phyloP scores from a whole-genome alignment of 2,797 vertebrate genomes.

The Bradypodion ventrale region DNA sequence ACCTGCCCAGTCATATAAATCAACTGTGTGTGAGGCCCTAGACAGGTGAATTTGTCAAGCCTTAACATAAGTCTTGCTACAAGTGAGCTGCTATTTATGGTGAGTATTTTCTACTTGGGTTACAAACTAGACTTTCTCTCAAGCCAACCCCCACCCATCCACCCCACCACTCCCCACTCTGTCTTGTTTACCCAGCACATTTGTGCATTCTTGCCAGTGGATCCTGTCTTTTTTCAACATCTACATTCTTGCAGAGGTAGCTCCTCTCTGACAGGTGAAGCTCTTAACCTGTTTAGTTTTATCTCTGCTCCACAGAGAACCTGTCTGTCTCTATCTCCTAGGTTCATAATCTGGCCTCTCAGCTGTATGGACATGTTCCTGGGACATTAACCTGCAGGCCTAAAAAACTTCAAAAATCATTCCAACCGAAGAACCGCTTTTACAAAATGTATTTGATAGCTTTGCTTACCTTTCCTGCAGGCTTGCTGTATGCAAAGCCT shows the following conservation, averaged over 20 bases:
- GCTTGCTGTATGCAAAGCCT: background rate
- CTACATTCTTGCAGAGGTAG: slow-evolving; percentile 34
- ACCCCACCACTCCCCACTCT: background rate
- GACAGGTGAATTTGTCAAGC: slow-evolving; percentile 57
- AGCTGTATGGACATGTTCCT: background rate
- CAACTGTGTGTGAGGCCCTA: slow-evolving; percentile 14
- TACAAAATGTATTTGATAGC: slow-evolving; percentile 9
- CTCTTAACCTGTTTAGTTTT: slow-evolving; percentile 52
- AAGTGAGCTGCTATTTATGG: slow-evolving; percentile 24
- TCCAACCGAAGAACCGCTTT: background rate
- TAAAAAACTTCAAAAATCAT: slow-evolving; percentile 28
- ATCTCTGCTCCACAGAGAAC: slow-evolving; percentile 35
- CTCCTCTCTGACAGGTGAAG: slow-evolving; percentile 42
- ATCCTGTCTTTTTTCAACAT: slow-evolving; percentile 23
- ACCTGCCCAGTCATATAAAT: slow-evolving; percentile 61
- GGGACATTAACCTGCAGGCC: slow-evolving; percentile 24
- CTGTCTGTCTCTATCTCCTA: background rate
- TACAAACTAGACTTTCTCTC: slow-evolving; percentile 10
- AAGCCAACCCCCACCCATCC: background rate
- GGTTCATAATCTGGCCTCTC: slow-evolving; percentile 14
- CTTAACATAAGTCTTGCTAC: slow-evolving; percentile 22
- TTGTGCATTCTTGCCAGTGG: slow-evolving; percentile 3
- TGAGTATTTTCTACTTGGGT: slow-evolving; percentile 27
- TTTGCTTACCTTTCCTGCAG: background rate
- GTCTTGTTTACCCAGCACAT: slow-evolving; percentile 8